Conservation (phyloP, 2,888 invertebrate genomes). For the Bimastos eiseni region DNA sequence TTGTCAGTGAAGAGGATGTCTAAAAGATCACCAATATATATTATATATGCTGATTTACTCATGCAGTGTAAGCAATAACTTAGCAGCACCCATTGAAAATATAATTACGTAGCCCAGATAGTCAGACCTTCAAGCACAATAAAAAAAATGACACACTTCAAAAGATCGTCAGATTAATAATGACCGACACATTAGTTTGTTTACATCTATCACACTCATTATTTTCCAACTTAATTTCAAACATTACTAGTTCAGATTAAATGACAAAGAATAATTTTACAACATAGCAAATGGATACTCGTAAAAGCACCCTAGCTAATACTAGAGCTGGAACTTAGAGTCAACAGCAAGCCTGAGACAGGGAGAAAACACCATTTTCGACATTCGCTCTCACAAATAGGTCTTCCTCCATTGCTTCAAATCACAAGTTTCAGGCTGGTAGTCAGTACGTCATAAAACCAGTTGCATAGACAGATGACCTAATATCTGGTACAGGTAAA, state of each 20-base stretch:
- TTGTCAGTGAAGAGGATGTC: slow-evolving; percentile 60
- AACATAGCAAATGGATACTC: no score
- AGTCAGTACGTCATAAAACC: neutral
- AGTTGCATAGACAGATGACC: neutral
- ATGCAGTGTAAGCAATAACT: neutral
- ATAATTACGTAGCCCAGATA: no score
- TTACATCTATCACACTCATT: neutral
- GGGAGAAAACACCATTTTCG: neutral
- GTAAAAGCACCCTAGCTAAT: no score
- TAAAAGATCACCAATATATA: slow-evolving; percentile 10
- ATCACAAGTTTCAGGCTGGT: neutral
- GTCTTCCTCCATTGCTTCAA: neutral
- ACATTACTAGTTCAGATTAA: neutral
- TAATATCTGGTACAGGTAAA: neutral
- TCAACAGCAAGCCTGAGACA: no score
- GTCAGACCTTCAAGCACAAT: no score
- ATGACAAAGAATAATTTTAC: neutral
- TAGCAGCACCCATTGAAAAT: no score
- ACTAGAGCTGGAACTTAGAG: no score
- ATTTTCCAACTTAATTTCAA: neutral
- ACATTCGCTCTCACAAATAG: no score
- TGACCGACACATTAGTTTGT: neutral
- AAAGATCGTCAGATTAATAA: neutral
- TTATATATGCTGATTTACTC: neutral
- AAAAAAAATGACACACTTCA: no score